Evolutionary conservation across 2,113 vertebrate species (phyloP).

Genomic region (Labeo rohita): DNA sequence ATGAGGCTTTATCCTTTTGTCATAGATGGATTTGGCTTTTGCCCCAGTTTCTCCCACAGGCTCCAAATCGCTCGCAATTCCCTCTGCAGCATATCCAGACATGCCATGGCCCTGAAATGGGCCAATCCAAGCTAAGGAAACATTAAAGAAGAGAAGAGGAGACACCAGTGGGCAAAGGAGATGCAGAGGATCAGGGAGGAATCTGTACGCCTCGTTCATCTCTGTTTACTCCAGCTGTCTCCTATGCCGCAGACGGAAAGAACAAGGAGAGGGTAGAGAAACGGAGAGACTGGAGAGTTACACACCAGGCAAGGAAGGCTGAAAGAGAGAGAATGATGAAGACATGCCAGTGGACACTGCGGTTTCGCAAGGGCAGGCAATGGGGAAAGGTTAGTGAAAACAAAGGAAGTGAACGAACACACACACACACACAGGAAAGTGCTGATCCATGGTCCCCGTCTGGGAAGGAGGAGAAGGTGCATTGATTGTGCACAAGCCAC

Average conservation of each 20-base stretch:
- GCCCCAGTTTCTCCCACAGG: constrained; percentile 69
- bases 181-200: neutral
- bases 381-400: constrained; percentile 65
- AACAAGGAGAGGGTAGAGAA: neutral
- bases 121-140: constrained; percentile 59
- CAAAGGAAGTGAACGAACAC: constrained; percentile 58
- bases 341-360: constrained; percentile 49
- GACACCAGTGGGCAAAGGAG: constrained; percentile 13
- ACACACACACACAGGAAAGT: constrained; percentile 59
- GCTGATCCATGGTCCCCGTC: constrained; percentile 73
- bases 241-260: neutral
- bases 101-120: constrained; percentile 53
- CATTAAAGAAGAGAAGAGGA: constrained; percentile 29
- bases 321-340: constrained; percentile 40
- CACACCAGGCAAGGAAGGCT: constrained; percentile 2
- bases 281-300: constrained; percentile 19
- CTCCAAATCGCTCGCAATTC: constrained; percentile 62
- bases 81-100: constrained; percentile 52
- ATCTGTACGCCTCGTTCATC: constrained; percentile 14
- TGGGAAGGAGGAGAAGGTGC: constrained; percentile 72
- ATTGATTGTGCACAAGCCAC: constrained; percentile 78
- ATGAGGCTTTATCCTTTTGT: constrained; percentile 68
- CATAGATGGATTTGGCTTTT: constrained; percentile 67
- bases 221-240: constrained; percentile 19
- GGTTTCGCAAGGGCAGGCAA: constrained; percentile 67